Conservation (phyloP, 2,797 vertebrate genomes). For the Kryptopterus vitreolus region DNA sequence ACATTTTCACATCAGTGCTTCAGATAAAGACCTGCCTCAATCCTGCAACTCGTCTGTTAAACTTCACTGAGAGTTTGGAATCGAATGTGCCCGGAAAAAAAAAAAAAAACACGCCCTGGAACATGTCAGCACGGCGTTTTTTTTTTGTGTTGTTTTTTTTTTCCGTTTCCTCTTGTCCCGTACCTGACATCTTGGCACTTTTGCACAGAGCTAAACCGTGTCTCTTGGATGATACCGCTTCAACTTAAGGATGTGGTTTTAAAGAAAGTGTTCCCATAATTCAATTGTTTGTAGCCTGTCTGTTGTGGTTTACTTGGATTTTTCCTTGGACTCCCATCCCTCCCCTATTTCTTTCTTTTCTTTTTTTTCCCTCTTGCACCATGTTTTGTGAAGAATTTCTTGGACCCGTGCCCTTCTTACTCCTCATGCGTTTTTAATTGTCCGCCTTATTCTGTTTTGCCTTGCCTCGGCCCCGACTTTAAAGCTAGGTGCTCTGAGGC, state of each 20-base stretch:
- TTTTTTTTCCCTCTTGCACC: background rate
- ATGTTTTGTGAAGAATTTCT: constrained; percentile 22
- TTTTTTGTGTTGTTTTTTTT: constrained; percentile 15
- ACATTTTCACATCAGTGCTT: background rate
- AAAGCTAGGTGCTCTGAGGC: constrained; percentile 22
- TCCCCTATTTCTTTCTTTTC: background rate
- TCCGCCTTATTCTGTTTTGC: constrained; percentile 10
- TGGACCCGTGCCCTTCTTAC: constrained; percentile 19
- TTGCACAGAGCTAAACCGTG: constrained; percentile 43
- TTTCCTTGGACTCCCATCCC: constrained; percentile 6
- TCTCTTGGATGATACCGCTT: constrained; percentile 76
- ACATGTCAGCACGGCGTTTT: background rate
- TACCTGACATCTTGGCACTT: constrained; percentile 45
- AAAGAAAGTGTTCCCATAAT: constrained; percentile 78
- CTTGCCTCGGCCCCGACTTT: constrained; percentile 20
- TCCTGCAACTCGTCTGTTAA: background rate
- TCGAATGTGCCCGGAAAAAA: background rate
- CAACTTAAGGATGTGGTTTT: constrained; percentile 80
- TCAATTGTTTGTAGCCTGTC: constrained; percentile 67
- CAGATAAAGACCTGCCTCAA: background rate
- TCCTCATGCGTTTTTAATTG: constrained; percentile 51
- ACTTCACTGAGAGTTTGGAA: background rate
- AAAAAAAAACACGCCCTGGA: constrained; percentile 21
- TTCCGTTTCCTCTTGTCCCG: background rate
- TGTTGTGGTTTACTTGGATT: constrained; percentile 47